Evolutionary conservation across 2,888 invertebrate species (phyloP), one percentile per base, ranked within the genome.

Genomic region (Tineola bisselliella): DNA sequence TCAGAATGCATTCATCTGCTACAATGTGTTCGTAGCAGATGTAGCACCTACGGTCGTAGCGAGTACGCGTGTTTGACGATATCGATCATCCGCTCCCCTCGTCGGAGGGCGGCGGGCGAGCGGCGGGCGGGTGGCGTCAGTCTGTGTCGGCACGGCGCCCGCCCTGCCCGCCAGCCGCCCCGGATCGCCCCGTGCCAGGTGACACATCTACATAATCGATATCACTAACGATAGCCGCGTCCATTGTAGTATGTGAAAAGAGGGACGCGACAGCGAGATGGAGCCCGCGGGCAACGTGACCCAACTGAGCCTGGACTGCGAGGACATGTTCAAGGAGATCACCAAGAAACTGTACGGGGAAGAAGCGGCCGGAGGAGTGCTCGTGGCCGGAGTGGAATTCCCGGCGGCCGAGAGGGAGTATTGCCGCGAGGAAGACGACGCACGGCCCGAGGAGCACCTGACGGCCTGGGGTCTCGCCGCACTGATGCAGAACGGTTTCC

Each of bases 311-410:
- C 88, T 91, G 82, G 91, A 91, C 80, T 90, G 94, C 87, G 94
- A 94, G 84, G 94, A 94, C 76, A 94, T 94, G 92, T 94, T 94
- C 79, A 95, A 95, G 81, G 96, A 96, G 89, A 95, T 96, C 75
- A 95, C 95, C 65, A 91, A 94, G 79, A 96, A 96, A 87, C 88
- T 96, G 67, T 96, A 95, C 84, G 95, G 95, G 65, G 94, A 95
- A 80, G 95, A 95, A 80, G 84, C 84, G 31, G 72, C 71, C n/a
- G 74, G 69, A 61, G 68, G 69, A 65, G 73, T 69, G 61, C 75
- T 79, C 61, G 83, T 79, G 58, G 81, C 79, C 65, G 81, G 81
- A 66, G 84, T 84, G 17, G 84, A 84, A 73, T 84, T 84, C 74
- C 83, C 83, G 15, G 82, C 80, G 1, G 82, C 80, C 30, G n/a